Percentiles rank a stretch among this genome's conserved stretches.
Evolutionary conservation across 2,888 invertebrate species (phyloP).

Genomic region (Acholoe squamosa): DNA sequence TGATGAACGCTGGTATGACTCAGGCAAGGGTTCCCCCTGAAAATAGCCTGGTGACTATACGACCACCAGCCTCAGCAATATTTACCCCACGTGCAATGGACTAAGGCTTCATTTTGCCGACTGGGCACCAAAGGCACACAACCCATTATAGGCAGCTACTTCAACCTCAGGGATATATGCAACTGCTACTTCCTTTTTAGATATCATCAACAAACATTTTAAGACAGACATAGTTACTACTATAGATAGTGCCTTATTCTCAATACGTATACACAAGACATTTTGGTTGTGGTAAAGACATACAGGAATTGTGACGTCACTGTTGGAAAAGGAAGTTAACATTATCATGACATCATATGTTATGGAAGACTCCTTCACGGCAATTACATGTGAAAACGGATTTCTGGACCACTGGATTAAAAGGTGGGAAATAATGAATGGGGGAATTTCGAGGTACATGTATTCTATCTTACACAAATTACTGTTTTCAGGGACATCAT

Average conservation of each 20-base stretch:
- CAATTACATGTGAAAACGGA: conserved; percentile 29
- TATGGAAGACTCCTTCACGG: conserved; percentile 57
- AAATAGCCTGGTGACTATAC: neutral
- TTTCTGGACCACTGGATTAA: conserved; percentile 27
- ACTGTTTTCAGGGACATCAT: too few relatives aligned
- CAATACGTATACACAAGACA: too few relatives aligned
- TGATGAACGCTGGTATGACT: neutral
- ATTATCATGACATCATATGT: too few relatives aligned
- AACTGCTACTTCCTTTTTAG: too few relatives aligned
- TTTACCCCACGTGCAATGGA: neutral
- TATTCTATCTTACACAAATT: too few relatives aligned
- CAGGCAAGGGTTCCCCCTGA: neutral
- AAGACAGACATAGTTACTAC: too few relatives aligned
- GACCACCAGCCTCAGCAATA: neutral
- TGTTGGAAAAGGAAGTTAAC: too few relatives aligned
- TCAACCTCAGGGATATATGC: neutral
- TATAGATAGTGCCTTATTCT: too few relatives aligned
- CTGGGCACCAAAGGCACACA: neutral
- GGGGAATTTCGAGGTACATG: too few relatives aligned
- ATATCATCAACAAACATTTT: too few relatives aligned
- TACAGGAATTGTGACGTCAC: too few relatives aligned
- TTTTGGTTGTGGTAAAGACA: too few relatives aligned
- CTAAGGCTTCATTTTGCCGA: neutral
- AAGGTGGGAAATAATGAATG: conserved; percentile 11
- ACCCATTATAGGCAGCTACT: neutral